These are phyloP conservation scores for Brachyistius frenatus DNA, from an alignment of 2,113 vertebrate species.

Conservation along the genomic window DNA sequence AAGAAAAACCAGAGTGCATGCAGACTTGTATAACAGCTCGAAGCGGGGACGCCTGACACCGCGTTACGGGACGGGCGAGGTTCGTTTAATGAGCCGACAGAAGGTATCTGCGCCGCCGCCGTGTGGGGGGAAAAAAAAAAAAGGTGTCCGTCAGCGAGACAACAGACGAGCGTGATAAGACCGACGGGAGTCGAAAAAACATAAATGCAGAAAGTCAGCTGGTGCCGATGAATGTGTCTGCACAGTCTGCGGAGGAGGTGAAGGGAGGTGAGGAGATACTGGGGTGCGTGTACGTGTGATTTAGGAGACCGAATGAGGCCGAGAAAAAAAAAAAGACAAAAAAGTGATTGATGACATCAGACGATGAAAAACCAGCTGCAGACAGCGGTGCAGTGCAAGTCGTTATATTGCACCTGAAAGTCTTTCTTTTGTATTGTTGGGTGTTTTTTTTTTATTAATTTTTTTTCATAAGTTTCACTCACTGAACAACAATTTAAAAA, in stretches of 20 bases:
- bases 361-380: constrained; percentile 41
- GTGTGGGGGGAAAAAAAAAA: constrained; percentile 3
- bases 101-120: constrained; percentile 11
- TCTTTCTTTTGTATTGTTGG: neutral
- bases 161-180: constrained; percentile 11
- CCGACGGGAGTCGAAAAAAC: constrained; percentile 57
- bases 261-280: constrained; percentile 16
- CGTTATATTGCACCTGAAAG: neutral
- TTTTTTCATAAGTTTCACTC: neutral
- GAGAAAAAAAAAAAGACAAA: constrained; percentile 21
- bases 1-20: neutral
- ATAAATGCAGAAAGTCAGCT: constrained; percentile 16
- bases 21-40: neutral
- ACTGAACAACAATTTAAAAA: neutral
- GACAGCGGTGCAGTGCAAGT: neutral
- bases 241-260: constrained; percentile 19
- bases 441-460: neutral
- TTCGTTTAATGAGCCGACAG: constrained; percentile 42
- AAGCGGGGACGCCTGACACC: neutral
- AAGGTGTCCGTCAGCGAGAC: constrained; percentile 30
- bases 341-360: constrained; percentile 25
- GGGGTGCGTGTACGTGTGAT: neutral
- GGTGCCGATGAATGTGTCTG: neutral
- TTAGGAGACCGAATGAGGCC: constrained; percentile 17
- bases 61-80: constrained; percentile 2